phyloP scores from a whole-genome alignment of 1,140 invertebrate genomes.

The Ruditapes philippinarum region DNA sequence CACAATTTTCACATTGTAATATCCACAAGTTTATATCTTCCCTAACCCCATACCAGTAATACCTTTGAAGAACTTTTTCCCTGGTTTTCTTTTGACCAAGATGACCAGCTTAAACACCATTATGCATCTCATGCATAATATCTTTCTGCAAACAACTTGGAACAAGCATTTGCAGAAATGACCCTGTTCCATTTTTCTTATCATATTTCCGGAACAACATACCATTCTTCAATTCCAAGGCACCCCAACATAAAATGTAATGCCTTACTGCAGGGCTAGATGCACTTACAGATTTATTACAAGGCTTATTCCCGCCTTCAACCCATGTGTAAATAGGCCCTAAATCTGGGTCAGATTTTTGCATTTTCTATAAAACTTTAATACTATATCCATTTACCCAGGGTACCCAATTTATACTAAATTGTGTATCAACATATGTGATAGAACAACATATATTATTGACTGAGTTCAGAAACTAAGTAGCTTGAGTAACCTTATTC shows the following conservation, averaged over 20 bases:
- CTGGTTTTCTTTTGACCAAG: constrained; percentile 27
- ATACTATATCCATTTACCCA: no score
- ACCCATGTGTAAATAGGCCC: not conserved
- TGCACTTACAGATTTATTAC: not conserved
- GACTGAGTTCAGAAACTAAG: no score
- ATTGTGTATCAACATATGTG: no score
- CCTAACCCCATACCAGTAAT: constrained; percentile 34
- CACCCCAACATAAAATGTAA: not conserved
- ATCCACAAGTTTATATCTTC: constrained; percentile 46
- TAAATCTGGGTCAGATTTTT: not conserved
- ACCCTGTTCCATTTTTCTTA: not conserved
- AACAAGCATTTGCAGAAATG: not conserved
- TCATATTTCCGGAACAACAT: not conserved
- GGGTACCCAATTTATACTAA: no score
- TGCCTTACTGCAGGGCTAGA: not conserved
- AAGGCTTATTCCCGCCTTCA: not conserved
- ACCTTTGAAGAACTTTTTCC: constrained; percentile 25
- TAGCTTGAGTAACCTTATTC: no score
- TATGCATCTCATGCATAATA: constrained; percentile 31
- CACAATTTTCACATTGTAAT: constrained; percentile 40
- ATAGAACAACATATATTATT: no score
- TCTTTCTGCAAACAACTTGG: not conserved
- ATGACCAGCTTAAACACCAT: constrained; percentile 37
- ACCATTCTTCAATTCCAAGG: not conserved
- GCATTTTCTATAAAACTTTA: not conserved